Evolutionary conservation across 2,113 vertebrate genomes (phyloP).

Genomic region (Ivindomyrus marchei): DNA sequence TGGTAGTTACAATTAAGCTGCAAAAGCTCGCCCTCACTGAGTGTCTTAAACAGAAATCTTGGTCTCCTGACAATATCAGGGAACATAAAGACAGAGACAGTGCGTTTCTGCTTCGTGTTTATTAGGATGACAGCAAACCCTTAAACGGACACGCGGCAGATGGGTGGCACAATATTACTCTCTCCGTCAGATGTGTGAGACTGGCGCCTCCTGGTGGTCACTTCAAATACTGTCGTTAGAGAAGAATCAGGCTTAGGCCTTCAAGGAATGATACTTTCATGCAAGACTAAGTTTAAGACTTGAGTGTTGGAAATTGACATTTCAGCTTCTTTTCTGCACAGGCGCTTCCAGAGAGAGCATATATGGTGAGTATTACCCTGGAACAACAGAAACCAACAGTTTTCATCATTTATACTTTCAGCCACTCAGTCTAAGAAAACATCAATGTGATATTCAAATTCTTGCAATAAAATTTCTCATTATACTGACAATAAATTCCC

Average conservation of each 20-base stretch:
- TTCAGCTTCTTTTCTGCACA: background rate
- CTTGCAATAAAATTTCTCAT: background rate
- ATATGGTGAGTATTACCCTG: conserved; percentile 22
- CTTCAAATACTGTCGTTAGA: background rate
- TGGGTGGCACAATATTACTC: conserved; percentile 35
- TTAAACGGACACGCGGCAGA: conserved; percentile 32
- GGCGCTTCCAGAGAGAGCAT: conserved; percentile 15
- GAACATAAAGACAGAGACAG: background rate
- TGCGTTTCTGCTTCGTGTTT: conserved; percentile 37
- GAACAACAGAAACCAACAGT: background rate
- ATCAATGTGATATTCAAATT: background rate
- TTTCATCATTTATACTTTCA: background rate
- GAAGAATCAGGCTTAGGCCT: background rate
- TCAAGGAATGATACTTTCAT: background rate
- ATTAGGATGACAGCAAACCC: conserved; percentile 34
- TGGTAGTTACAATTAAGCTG: background rate
- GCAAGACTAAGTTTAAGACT: conserved; percentile 24
- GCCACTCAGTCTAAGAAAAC: background rate
- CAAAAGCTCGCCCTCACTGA: background rate
- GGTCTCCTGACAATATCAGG: background rate
- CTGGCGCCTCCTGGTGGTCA: conserved; percentile 30
- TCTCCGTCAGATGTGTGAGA: conserved; percentile 58
- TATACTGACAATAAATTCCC: background rate
- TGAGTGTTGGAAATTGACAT: conserved; percentile 13
- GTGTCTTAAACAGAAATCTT: background rate